Evolutionary conservation across 2,888 invertebrate genomes (phyloP).

Genomic region (Orthonevra nobilis): DNA sequence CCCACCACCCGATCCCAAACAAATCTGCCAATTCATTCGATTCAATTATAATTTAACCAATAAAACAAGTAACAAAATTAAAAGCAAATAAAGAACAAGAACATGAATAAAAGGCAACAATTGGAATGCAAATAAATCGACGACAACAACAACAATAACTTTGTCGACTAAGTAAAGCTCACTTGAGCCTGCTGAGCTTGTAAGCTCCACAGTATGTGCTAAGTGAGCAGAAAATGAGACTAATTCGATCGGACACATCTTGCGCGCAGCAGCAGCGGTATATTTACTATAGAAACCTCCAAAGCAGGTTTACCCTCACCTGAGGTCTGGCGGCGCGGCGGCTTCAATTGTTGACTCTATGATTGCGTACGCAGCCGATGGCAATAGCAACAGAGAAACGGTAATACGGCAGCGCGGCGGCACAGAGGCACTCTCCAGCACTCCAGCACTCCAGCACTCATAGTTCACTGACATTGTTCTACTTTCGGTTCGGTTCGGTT

Average conservation of each 20-base stretch:
- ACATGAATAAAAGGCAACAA: conserved; percentile 43
- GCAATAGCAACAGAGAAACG: conserved; percentile 19
- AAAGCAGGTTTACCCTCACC: conserved; percentile 60
- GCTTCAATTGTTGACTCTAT: conserved; percentile 57
- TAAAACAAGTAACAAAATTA: conserved; percentile 61
- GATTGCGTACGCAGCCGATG: conserved; percentile 59
- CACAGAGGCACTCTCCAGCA: conserved; percentile 34
- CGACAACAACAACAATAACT: neutral
- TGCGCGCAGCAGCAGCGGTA: conserved; percentile 41
- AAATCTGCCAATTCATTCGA: conserved; percentile 55
- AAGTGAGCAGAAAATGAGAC: conserved; percentile 68
- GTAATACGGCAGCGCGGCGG: conserved; percentile 23
- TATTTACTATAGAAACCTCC: conserved; percentile 54
- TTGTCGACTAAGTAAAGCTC: conserved; percentile 35
- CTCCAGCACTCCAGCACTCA: conserved; percentile 48
- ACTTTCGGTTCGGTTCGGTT: conserved; percentile 69
- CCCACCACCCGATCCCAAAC: too few species aligned
- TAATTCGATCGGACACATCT: conserved; percentile 67
- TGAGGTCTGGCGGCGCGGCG: conserved; percentile 6
- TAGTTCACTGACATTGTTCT: conserved; percentile 71
- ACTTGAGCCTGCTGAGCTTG: too few species aligned
- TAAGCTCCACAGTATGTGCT: conserved; percentile 31
- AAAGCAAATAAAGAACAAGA: conserved; percentile 63
- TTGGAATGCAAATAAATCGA: conserved; percentile 65
- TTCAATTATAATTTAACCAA: conserved; percentile 65